Evolutionary conservation across 2,797 vertebrate genomes (phyloP), one percentile per base, ranked within the genome.

Genomic region (Menidia menidia): DNA sequence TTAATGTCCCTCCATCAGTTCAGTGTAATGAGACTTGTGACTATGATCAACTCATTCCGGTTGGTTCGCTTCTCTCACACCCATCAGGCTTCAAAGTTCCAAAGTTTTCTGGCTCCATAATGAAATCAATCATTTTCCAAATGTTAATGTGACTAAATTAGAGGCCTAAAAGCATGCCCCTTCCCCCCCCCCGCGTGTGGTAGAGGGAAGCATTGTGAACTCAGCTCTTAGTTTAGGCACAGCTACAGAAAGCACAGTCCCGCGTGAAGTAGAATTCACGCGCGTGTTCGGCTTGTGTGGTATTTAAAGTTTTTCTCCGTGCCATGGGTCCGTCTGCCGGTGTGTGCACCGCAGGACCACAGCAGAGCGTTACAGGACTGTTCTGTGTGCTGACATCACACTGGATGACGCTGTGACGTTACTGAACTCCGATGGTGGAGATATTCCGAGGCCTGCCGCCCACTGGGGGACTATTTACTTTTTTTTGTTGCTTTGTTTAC

Each of bases 251-350:
- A 62, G 63, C 71, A 64, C 56, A 43, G 44, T 60, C 60, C 53
- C 55, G 53, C 44, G 59, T 41, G 62, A 70, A 60, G 66, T 47
- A 39, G 52, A 35, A 39, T 71, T 66, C 50, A 64, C 33, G 6
- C 70, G 57, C 63, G 45, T 25, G 4, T 41, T 11, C 33, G 62
- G 60, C 41, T 73, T 53, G 66, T 62, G 60, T 52, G 13, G 41
- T 62, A 48, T 65, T 71, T 16, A 33, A 80, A 3, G 33, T 86
- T 77, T 82, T 68, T 70, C 83, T 68, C 71, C 83, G 84, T 87
- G 86, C 85, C 87, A 86, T 82, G 81, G 80, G 72, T 82, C 85
- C 78, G 85, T 86, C 83, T 87, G 81, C 82, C 81, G 85, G 82
- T 75, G 64, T 56, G 32, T 50, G 44, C 54, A 75, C 81, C 71